A percentile compares a stretch with the other conserved stretches of the same genome.
These are phyloP conservation scores for Zelleria hepariella DNA, from an alignment of 2,888 invertebrate species.

Conservation along the genomic window DNA sequence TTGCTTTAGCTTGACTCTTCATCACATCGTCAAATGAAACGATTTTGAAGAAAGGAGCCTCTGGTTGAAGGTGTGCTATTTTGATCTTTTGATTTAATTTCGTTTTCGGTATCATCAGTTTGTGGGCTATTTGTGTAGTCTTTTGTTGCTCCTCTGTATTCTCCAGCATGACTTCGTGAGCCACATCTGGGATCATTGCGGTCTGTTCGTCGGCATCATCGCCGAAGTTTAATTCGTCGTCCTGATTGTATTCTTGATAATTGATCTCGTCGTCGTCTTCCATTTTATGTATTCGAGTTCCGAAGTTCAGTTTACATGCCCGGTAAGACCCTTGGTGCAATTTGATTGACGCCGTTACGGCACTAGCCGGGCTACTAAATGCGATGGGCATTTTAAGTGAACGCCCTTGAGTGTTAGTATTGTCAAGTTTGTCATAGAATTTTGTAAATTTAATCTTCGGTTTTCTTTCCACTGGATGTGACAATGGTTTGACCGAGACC, in stretches of 20 bases:
- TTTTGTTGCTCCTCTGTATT: constrained; percentile 25
- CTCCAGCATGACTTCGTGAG: constrained; percentile 46
- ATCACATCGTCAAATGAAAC: constrained; percentile 40
- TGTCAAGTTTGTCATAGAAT: constrained; percentile 21
- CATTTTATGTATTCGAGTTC: constrained; percentile 8
- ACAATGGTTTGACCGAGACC: constrained; percentile 25
- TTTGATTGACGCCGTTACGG: constrained; percentile 24
- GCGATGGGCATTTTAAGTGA: constrained; percentile 38
- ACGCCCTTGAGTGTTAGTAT: not conserved
- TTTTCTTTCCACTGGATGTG: constrained; percentile 9
- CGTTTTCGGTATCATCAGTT: constrained; percentile 35
- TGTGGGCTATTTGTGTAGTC: constrained; percentile 20
- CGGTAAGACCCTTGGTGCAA: constrained; percentile 12
- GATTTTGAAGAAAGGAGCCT: constrained; percentile 55
- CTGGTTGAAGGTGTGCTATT: constrained; percentile 41
- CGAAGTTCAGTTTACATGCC: constrained; percentile 5
- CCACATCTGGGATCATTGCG: constrained; percentile 44
- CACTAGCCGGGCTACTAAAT: constrained; percentile 26
- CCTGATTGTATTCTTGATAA: not conserved
- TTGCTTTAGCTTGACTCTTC: constrained; percentile 8
- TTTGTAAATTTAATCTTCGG: constrained; percentile 37
- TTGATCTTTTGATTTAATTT: constrained; percentile 21
- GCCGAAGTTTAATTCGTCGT: not conserved
- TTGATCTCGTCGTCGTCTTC: not conserved
- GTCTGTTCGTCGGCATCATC: not conserved